Conservation (phyloP, 2,113 vertebrate genomes). For the Indicator maculatus region DNA sequence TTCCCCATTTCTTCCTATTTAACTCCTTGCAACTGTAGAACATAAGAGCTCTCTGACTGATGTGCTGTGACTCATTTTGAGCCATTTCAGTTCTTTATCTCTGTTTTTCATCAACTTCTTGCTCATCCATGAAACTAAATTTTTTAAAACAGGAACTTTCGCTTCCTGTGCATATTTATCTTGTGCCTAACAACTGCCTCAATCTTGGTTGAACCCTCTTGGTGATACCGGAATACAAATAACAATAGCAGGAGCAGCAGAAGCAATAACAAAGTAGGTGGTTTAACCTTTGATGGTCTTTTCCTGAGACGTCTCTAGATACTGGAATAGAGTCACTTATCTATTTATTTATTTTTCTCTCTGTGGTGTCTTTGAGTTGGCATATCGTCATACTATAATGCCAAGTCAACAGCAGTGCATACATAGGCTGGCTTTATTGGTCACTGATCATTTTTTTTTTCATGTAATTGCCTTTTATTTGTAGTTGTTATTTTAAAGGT, state of each 20-base stretch:
- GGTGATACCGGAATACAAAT: conserved; percentile 59
- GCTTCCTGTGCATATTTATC: conserved; percentile 61
- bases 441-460: conserved; percentile 32
- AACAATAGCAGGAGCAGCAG: conserved; percentile 63
- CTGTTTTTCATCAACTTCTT: conserved; percentile 21
- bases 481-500: conserved; percentile 51
- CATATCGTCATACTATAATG: background rate
- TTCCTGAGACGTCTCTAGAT: background rate
- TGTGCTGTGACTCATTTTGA: conserved; percentile 22
- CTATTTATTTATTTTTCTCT: conserved; percentile 15
- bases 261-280: conserved; percentile 60
- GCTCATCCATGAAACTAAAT: conserved; percentile 35
- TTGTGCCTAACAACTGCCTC: background rate
- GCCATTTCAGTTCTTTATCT: conserved; percentile 16
- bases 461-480: background rate
- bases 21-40: background rate
- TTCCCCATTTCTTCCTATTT: background rate
- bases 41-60: background rate
- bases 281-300: conserved; percentile 23
- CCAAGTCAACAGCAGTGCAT: background rate
- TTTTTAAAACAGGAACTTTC: conserved; percentile 51
- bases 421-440: background rate
- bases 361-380: conserved; percentile 7
- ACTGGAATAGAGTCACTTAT: background rate
- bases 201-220: conserved; percentile 39